phyloP scores from a whole-genome alignment of 1,140 invertebrate genomes.

The Euglossa dilemma region DNA sequence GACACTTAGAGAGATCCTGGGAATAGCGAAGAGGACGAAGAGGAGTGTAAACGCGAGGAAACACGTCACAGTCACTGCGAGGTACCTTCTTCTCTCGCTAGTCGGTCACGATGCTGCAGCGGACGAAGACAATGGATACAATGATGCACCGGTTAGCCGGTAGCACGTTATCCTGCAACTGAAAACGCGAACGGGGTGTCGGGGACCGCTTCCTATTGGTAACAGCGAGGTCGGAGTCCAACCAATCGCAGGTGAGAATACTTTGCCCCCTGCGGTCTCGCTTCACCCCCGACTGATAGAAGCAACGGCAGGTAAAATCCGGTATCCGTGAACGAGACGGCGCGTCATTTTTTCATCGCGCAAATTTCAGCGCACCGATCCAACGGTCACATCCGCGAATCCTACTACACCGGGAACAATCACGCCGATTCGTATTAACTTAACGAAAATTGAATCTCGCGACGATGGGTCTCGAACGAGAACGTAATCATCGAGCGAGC shows the following conservation, averaged over 20 bases:
- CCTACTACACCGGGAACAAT: too few species aligned
- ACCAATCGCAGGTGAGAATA: constrained; percentile 74
- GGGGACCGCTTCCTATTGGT: constrained; percentile 77
- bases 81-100: neutral
- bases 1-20: too few species aligned
- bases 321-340: constrained; percentile 56
- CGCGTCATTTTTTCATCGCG: constrained; percentile 29
- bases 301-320: constrained; percentile 77
- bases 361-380: neutral
- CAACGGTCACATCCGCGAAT: too few species aligned
- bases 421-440: too few species aligned
- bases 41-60: neutral
- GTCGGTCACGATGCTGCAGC: constrained; percentile 71
- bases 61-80: neutral
- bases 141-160: constrained; percentile 75
- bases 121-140: constrained; percentile 76
- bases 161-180: constrained; percentile 66
- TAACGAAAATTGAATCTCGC: too few species aligned
- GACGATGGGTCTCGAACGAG: too few species aligned
- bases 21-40: neutral
- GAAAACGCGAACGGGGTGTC: constrained; percentile 68
- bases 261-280: constrained; percentile 66
- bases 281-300: constrained; percentile 72
- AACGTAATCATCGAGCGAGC: too few species aligned
- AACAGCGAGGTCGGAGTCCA: constrained; percentile 54